Percentiles rank a stretch among this genome's conserved stretches.
These are phyloP conservation scores for Acanthosepion esculentum DNA, from an alignment of 2,888 invertebrate genomes.

Conservation along the genomic window DNA sequence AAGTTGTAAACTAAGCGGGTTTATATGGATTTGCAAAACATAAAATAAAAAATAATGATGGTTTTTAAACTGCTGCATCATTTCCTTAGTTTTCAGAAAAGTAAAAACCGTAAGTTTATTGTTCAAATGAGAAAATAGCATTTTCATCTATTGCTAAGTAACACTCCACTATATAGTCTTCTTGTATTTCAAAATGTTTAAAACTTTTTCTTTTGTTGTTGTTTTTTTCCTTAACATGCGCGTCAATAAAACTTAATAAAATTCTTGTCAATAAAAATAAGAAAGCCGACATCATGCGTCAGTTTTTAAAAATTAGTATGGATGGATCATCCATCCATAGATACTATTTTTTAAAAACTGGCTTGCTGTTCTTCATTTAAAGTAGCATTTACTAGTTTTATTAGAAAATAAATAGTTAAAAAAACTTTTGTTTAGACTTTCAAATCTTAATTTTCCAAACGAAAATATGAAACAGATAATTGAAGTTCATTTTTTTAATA, in stretches of 20 bases:
- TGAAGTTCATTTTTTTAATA: too few relatives aligned
- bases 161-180: neutral
- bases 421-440: too few relatives aligned
- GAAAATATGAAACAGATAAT: too few relatives aligned
- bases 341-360: neutral
- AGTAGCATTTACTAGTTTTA: too few relatives aligned
- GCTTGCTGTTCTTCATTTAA: neutral
- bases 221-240: neutral
- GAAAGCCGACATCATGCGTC: neutral
- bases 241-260: neutral
- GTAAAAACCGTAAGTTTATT: neutral
- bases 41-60: too few relatives aligned
- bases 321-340: neutral
- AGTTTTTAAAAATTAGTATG: neutral
- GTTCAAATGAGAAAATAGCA: neutral
- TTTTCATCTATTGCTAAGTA: neutral
- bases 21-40: neutral
- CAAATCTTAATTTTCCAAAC: too few relatives aligned
- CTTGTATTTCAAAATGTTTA: neutral
- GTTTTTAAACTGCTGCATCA: neutral
- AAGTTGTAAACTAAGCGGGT: neutral
- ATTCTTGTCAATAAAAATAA: neutral
- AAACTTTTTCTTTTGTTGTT: too few relatives aligned
- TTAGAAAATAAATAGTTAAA: too few relatives aligned
- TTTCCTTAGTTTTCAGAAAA: neutral